phyloP scores from a whole-genome alignment of 1,140 invertebrate species.

The Lordiphosa collinella region DNA sequence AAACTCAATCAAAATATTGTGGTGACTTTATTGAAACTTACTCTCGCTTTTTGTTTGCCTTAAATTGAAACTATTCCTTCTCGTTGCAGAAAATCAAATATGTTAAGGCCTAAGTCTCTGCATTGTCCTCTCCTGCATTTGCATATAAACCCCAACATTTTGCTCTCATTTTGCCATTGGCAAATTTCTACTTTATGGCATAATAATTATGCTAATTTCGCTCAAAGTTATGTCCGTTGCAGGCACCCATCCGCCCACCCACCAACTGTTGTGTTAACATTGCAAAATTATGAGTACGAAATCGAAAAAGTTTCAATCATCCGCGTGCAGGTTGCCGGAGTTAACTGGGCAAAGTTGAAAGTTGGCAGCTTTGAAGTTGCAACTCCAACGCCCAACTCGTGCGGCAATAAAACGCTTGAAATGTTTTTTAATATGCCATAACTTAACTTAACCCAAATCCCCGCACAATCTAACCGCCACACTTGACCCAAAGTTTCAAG shows the following conservation, averaged over 20 bases:
- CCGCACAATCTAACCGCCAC: conserved; percentile 3
- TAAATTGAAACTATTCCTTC: too few species aligned
- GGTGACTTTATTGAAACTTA: too few species aligned
- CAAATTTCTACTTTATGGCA: conserved; percentile 59
- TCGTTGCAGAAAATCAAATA: too few species aligned
- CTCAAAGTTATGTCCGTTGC: conserved; percentile 50
- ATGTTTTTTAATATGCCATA: conserved; percentile 69
- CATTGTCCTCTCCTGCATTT: too few species aligned
- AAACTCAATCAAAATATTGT: too few species aligned
- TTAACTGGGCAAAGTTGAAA: conserved; percentile 33
- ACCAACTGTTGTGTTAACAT: background rate
- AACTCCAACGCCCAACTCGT: conserved; percentile 43
- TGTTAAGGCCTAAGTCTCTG: too few species aligned
- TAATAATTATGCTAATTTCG: conserved; percentile 73
- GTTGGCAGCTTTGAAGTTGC: conserved; percentile 56
- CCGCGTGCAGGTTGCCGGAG: conserved; percentile 40
- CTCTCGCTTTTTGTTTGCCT: too few species aligned
- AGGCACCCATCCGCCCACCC: background rate
- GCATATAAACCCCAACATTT: conserved; percentile 2
- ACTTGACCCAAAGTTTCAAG: conserved; percentile 54
- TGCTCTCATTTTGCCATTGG: conserved; percentile 42
- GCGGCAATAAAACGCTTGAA: conserved; percentile 65
- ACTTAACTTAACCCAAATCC: conserved; percentile 58
- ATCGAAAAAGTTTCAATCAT: conserved; percentile 76
- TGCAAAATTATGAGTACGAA: conserved; percentile 67